Evolutionary conservation across 1,140 invertebrate species (phyloP), one percentile per base, ranked within the genome.

Genomic region (Hypsibius dujardini): DNA sequence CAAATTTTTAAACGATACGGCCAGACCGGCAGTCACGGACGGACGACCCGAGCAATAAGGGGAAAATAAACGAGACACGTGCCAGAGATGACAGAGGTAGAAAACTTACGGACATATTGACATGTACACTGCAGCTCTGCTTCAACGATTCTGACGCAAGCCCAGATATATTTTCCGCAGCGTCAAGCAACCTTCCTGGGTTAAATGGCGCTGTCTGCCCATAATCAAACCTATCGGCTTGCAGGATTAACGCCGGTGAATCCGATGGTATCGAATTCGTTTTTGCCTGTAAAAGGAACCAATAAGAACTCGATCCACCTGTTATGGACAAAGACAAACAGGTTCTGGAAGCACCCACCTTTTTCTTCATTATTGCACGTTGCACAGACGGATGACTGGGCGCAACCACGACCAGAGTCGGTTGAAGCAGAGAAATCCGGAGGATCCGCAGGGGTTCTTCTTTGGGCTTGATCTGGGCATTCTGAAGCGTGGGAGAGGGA

Each of bases 301-400:
- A 67, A 67, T 42, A 67, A 67, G 42, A 67, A 15, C 62, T 7
- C 3, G 0, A 15, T 67, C 62, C 45, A 42, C 3, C 3, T 15
- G 12, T 12, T 67, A 15, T 15, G 7, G 45, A 0, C 12, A 7
- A 45, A 12, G 3, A 15, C 3, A 67, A 67, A 45, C 12, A 67
- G 42, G 45, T 42, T 15, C 12, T 42, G 45, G 45, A 42, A 15
- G 7, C 42, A 7, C 62, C 7, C 42, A 67, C 62, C 62, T 45
- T 67, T 12, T 12, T 15, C 12, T 42, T 67, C 12, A 7, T 12
- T 12, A 67, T 3, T 12, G 12, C 62, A 42, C 12, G 12, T 42
- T 12, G 62, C 42, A 67, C 3, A 67, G 62, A 45, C 3, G 62
- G 62, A 67, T 67, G 62, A 12, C 12, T 67, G 62, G 62, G 62